Conservation (phyloP, 2,797 vertebrate species). For the Oreochromis mossambicus region DNA sequence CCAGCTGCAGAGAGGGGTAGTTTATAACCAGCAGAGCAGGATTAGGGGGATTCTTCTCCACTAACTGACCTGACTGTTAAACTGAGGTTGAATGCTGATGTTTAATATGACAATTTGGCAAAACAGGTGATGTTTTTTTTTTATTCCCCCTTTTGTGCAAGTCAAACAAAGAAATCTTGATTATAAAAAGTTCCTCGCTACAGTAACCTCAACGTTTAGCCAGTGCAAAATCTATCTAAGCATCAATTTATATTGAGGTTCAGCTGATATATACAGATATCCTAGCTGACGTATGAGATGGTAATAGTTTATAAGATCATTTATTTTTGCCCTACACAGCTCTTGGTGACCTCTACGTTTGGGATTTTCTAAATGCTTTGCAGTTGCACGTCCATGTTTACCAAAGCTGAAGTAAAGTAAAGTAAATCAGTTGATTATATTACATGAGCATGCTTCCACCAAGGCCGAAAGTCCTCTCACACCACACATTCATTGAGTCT, state of each 20-base stretch:
- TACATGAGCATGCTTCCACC: background rate
- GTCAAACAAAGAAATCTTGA: background rate
- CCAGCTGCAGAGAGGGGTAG: rapidly evolving
- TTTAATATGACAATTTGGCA: background rate
- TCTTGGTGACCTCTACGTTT: background rate
- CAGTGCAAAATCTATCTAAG: background rate
- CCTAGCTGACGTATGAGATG: background rate
- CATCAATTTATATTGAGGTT: background rate
- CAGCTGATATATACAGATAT: background rate
- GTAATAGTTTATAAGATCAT: background rate
- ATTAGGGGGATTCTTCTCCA: background rate
- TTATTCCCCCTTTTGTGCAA: background rate
- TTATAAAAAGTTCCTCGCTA: background rate
- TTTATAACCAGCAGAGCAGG: background rate
- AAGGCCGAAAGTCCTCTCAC: background rate
- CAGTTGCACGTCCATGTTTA: background rate
- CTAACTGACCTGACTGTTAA: background rate
- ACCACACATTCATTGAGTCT: background rate
- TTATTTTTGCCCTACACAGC: background rate
- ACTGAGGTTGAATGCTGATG: background rate
- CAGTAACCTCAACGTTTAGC: background rate
- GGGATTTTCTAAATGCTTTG: background rate
- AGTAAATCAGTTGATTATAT: background rate
- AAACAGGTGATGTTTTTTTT: background rate
- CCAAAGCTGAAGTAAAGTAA: background rate